Base-by-base conservation (phyloP, 2,888 invertebrate genomes). In the Agonopterix alstromeriana region DNA sequence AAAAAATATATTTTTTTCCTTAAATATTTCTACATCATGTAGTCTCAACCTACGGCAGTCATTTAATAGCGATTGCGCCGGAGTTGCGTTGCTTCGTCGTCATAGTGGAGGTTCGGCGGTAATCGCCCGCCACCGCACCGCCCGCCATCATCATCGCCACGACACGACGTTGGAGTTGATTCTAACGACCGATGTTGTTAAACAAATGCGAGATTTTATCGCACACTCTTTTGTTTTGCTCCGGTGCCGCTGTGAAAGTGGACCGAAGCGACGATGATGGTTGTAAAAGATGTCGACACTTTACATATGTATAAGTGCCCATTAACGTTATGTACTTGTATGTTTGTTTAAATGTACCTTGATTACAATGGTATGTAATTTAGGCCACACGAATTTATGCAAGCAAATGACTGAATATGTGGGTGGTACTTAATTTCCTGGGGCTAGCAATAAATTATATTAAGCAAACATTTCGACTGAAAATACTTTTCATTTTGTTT, bases 161-260 rank as follows among this genome's bases (percentile, higher is more conserved):
- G 70, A 78, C 84, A 57, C 69, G 70, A 78, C 84, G 81, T 80
- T 77, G 27, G 27, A 81, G 76, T 75, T 77, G 74, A 73, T 76
- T 77, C 73, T 83, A 85, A 87, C 79, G 84, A 83, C 78, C 65
- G 65, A 72, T 73, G 82, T 75, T 85, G 85, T 85, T 85, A 86
- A 79, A 81, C 82, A 82, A 86, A 80, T 80, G 81, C 55, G 69
- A 80, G 81, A 84, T 87, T 78, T 81, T 87, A 85, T 85, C 82
- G 66, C 68, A 58, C 59, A 58, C 63, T 27, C 70, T 72, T 80
- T 77, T 79, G 77, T 81, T 81, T 75, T 65, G 60, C 57, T 65
- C 59, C 55, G 62, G 61, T 56, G 63, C 56, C 49, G 56, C 65
- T 73, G 77, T 78, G 81, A 86, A 82, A 80, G 80, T 73, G 67